These are phyloP conservation scores for Anodontia alba DNA, from an alignment of 2,888 invertebrate species.

Conservation along the genomic window DNA sequence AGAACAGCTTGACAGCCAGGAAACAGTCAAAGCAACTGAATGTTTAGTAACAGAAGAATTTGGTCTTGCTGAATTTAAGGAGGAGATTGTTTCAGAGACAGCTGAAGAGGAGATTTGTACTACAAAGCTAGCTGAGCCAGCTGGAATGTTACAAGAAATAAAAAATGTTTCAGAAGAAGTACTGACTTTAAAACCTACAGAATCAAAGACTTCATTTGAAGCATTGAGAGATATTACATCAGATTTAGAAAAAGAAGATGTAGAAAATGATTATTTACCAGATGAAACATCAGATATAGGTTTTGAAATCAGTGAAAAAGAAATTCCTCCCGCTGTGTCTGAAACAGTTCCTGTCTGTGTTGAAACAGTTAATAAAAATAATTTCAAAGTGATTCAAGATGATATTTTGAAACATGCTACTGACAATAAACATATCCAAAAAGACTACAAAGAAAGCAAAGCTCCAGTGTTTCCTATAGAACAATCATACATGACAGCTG, in stretches of 20 bases:
- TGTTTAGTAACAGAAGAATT: conserved; percentile 14
- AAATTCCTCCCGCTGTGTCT: conserved; percentile 14
- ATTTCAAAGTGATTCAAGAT: not conserved
- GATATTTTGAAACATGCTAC: not conserved
- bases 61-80: conserved; percentile 21
- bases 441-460: not conserved
- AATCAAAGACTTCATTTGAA: not conserved
- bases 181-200: not conserved
- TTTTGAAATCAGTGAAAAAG: not conserved
- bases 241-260: conserved; percentile 13
- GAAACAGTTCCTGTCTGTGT: conserved; percentile 17
- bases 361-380: not conserved
- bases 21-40: conserved; percentile 29
- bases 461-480: conserved; percentile 66
- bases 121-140: not conserved
- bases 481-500: conserved; percentile 48
- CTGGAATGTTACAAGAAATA: conserved; percentile 14
- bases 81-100: conserved; percentile 33
- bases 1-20: not conserved
- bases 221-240: not conserved
- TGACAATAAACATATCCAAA: not conserved
- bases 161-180: conserved; percentile 28
- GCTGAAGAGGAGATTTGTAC: conserved; percentile 16
- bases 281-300: not conserved
- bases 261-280: conserved; percentile 3